phyloP scores from a whole-genome alignment of 2,888 invertebrate species.

The Muschampia plurimacula region DNA sequence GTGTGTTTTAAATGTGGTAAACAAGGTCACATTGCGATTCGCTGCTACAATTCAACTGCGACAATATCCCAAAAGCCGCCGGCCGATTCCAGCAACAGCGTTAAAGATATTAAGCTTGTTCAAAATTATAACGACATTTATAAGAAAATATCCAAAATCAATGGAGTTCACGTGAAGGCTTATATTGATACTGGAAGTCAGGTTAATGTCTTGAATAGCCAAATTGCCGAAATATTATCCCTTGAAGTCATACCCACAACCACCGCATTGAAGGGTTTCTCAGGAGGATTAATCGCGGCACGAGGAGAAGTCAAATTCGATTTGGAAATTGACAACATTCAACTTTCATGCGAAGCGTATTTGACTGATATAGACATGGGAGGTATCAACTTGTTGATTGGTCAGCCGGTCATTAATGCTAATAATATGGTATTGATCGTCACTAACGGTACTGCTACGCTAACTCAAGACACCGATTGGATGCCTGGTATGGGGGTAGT shows the following conservation, averaged over 20 bases:
- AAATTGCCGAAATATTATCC: constrained; percentile 1
- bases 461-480: constrained; percentile 21
- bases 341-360: constrained; percentile 34
- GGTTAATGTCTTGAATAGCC: constrained; percentile 29
- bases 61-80: constrained; percentile 21
- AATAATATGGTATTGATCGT: too few relatives aligned
- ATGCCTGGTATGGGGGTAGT: constrained; percentile 11
- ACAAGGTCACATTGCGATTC: constrained; percentile 44
- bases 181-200: constrained; percentile 44
- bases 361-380: constrained; percentile 43
- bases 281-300: constrained; percentile 33
- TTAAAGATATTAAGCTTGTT: constrained; percentile 43
- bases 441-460: too few relatives aligned
- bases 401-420: constrained; percentile 46
- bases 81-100: too few relatives aligned
- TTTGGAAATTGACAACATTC: constrained; percentile 42
- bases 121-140: constrained; percentile 43
- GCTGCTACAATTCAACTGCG: neutral
- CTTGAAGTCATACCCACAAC: constrained; percentile 30
- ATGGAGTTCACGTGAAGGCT: constrained; percentile 35
- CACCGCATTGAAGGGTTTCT: constrained; percentile 42
- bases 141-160: constrained; percentile 35
- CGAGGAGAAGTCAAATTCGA: constrained; percentile 44
- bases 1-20: constrained; percentile 45
- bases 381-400: constrained; percentile 44